These are phyloP conservation scores for Tachycineta bicolor DNA, from an alignment of 2,113 vertebrate species.

Conservation along the genomic window DNA sequence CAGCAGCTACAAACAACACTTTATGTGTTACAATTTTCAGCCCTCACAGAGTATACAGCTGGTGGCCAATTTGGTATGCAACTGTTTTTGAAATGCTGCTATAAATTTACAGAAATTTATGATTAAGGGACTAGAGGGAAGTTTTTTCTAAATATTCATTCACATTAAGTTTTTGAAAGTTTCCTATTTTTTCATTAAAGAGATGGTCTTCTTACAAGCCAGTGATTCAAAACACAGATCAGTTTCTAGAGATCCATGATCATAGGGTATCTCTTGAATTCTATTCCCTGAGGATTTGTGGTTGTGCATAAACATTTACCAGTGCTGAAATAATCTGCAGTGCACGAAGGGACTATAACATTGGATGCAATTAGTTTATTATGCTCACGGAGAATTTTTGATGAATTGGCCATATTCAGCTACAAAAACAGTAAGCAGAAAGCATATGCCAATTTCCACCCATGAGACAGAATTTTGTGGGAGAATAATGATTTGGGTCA, in stretches of 20 bases:
- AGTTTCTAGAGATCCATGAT: neutral
- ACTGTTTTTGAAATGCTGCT: neutral
- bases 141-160: neutral
- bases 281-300: neutral
- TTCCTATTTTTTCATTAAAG: neutral
- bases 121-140: neutral
- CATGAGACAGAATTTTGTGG: neutral
- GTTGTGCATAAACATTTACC: neutral
- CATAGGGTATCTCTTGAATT: neutral
- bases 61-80: neutral
- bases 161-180: neutral
- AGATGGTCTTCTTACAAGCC: neutral
- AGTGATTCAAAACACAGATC: neutral
- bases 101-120: neutral
- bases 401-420: neutral
- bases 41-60: neutral
- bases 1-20: neutral
- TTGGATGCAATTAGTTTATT: neutral
- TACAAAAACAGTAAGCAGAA: neutral
- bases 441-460: neutral
- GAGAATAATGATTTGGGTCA: neutral
- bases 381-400: neutral
- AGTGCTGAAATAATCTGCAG: neutral
- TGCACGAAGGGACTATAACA: neutral
- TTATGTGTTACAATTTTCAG: neutral